These are phyloP conservation scores for Macrochelys suwanniensis DNA, from an alignment of 2,797 vertebrate genomes.

Conservation along the genomic window DNA sequence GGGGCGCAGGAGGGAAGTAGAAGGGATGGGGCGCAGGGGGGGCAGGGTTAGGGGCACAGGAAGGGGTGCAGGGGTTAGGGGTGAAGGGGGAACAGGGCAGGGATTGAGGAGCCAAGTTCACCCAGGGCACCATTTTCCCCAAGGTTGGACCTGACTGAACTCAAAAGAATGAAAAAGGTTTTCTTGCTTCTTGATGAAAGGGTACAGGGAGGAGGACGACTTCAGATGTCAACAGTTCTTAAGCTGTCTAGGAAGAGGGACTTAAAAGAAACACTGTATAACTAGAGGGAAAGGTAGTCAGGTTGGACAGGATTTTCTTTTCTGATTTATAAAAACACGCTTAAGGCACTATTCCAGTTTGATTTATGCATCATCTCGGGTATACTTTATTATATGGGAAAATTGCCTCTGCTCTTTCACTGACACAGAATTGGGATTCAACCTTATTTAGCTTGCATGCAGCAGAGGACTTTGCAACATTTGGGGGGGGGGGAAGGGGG, in stretches of 20 bases:
- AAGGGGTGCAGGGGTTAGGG: no score
- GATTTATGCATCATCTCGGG: conserved; percentile 55
- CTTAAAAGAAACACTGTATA: conserved; percentile 58
- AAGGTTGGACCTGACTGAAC: not conserved
- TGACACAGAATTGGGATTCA: conserved; percentile 34
- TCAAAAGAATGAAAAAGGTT: not conserved
- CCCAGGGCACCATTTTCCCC: no score
- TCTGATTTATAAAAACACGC: conserved; percentile 62
- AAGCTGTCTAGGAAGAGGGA: conserved; percentile 55
- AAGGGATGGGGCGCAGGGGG: no score
- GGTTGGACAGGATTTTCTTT: conserved; percentile 50
- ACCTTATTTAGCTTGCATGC: not conserved
- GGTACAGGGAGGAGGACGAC: not conserved
- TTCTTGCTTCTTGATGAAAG: conserved; percentile 47
- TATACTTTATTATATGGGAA: conserved; percentile 67
- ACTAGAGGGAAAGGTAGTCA: conserved; percentile 51
- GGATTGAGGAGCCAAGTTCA: no score
- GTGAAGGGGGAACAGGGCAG: no score
- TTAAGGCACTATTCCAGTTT: conserved; percentile 66
- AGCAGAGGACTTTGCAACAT: not conserved
- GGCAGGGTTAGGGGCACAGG: no score
- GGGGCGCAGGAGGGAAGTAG: no score
- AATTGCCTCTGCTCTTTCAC: conserved; percentile 60
- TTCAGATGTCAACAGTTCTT: conserved; percentile 31
- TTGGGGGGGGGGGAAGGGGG: not conserved